Evolutionary conservation across 2,113 vertebrate genomes (phyloP), one percentile per base, ranked within the genome.

Genomic region (Maccullochella peelii): DNA sequence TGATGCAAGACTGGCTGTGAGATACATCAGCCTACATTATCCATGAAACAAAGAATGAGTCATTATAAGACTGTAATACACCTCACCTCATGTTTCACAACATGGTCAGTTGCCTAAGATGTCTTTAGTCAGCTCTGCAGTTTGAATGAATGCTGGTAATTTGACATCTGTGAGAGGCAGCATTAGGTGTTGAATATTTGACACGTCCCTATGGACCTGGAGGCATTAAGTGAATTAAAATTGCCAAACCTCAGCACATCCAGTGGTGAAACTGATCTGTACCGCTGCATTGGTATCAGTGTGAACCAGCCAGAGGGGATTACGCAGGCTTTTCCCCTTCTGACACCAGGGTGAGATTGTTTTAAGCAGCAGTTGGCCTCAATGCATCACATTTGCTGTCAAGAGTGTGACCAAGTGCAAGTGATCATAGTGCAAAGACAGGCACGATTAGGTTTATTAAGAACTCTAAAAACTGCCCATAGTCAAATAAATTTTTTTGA

Each of bases 191-290:
- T 47, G 69, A 75, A 88, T 76, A 70, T 81, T 54, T 77, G 77
- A 85, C 72, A 88, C 9, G 55, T 82, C 84, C 73, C 71, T 10
- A 20, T 77, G 57, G 76, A 79, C 63, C 65, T 73, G 9, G n/a
- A 84, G 58, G 59, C 38, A 77, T 71, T 67, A 52, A 55, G 57
- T 6, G 65, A 38, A 71, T 87, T 50, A 75, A 82, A 88, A 82
- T 84, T n/a, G 71, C 49, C 47, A 44, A 67, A 79, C 66, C 62
- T 88, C 50, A 55, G 57, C 72, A 50, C 54, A 36, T n/a, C 75
- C 36, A 83, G 54, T 4, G 69, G 54, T 78, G 88, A 90, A 92
- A 93, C 33, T 49, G 82, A 86, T 88, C 79, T 73, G 62, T 15
- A 69, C 5, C 18, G 30, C 81, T 77, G 69, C 82, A 65, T 83